These are phyloP conservation scores for Leptodactylus fuscus DNA, from an alignment of 2,113 vertebrate genomes.

Conservation along the genomic window DNA sequence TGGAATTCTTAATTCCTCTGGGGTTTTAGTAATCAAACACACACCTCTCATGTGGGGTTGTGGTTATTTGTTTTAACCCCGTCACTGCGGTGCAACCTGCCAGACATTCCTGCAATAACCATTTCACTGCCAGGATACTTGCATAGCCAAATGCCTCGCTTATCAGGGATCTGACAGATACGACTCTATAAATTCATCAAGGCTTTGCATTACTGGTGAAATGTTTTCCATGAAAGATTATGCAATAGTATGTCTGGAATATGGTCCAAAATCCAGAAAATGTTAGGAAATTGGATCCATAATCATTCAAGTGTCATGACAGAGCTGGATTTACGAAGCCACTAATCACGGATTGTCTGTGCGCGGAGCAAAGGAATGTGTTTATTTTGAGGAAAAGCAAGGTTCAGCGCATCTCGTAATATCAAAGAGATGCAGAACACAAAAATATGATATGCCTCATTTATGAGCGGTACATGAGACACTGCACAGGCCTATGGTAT, in stretches of 20 bases:
- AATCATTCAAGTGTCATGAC: conserved; percentile 26
- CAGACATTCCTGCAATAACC: conserved; percentile 36
- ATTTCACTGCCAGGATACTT: background rate
- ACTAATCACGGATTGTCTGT: conserved; percentile 31
- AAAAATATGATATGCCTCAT: background rate
- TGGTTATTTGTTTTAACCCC: conserved; percentile 51
- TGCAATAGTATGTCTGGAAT: conserved; percentile 34
- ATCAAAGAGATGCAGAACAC: conserved; percentile 29
- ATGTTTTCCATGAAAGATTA: background rate
- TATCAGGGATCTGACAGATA: background rate
- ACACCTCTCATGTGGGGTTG: conserved; percentile 57
- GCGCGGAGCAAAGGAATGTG: conserved; percentile 25
- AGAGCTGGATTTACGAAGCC: conserved; percentile 18
- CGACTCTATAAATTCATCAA: background rate
- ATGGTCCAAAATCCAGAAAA: conserved; percentile 23
- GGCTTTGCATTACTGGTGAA: conserved; percentile 16
- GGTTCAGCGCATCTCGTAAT: background rate
- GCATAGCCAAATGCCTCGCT: background rate
- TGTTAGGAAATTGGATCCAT: background rate
- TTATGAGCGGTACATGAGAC: background rate
- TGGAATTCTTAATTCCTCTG: conserved; percentile 55
- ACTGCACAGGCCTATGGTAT: background rate
- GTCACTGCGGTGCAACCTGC: conserved; percentile 17
- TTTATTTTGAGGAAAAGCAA: conserved; percentile 9
- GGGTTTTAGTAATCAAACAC: conserved; percentile 54